These are phyloP conservation scores for Argentina silus DNA, from an alignment of 2,797 vertebrate species.

Conservation along the genomic window DNA sequence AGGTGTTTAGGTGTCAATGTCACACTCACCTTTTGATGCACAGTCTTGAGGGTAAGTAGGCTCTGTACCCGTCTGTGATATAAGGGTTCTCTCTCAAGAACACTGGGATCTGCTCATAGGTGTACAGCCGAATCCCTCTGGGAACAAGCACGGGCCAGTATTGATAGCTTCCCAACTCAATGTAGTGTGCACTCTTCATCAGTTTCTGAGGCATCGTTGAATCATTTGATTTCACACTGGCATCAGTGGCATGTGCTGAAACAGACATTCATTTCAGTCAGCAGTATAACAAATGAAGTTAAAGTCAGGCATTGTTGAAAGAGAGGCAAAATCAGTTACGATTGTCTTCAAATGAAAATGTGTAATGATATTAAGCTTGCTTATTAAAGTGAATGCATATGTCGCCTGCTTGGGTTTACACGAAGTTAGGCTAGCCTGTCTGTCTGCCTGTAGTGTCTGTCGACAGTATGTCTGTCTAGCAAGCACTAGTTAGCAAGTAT, in stretches of 20 bases:
- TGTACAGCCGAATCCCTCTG: conserved; percentile 91
- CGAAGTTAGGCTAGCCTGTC: too few species aligned
- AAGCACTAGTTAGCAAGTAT: background rate
- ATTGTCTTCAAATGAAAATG: too few species aligned
- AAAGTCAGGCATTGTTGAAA: background rate
- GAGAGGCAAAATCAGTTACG: background rate
- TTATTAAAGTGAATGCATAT: too few species aligned
- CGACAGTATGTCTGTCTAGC: too few species aligned
- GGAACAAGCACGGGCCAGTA: conserved; percentile 97
- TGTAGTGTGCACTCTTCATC: conserved; percentile 88
- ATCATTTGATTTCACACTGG: background rate
- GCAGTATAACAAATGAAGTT: background rate
- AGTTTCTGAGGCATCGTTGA: conserved; percentile 64
- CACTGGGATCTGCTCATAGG: conserved; percentile 92
- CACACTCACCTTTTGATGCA: conserved; percentile 90
- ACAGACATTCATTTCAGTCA: background rate
- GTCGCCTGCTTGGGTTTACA: too few species aligned
- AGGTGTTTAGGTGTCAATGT: background rate
- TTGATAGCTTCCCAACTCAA: conserved; percentile 92
- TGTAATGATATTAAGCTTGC: too few species aligned
- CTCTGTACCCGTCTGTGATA: conserved; percentile 96
- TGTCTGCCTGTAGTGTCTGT: too few species aligned
- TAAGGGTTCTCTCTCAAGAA: conserved; percentile 95
- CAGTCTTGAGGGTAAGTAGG: conserved; percentile 91
- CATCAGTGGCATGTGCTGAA: background rate